Evolutionary conservation across 2,888 invertebrate species (phyloP).

Genomic region (Pyrocoelia pectoralis): DNA sequence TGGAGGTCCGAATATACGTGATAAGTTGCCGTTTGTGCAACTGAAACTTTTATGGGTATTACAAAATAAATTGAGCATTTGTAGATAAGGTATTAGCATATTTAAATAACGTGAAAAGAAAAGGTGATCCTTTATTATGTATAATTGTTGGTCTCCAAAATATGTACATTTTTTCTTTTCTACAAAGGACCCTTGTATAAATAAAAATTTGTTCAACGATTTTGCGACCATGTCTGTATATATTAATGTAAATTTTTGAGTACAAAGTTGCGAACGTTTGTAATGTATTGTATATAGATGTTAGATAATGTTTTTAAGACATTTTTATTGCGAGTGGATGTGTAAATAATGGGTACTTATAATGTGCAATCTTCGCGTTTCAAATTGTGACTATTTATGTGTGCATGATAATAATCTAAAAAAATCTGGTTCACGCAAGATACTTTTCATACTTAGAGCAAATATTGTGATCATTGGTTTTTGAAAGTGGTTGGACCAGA

Average conservation of each 20-base stretch:
- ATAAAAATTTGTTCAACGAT: constrained; percentile 42
- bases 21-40: constrained; percentile 63
- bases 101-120: constrained; percentile 37
- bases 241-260: constrained; percentile 55
- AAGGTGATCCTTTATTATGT: constrained; percentile 43
- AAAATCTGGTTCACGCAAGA: constrained; percentile 31
- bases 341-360: constrained; percentile 50
- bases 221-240: constrained; percentile 48
- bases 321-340: constrained; percentile 54
- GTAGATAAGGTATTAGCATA: constrained; percentile 35
- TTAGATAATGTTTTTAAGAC: constrained; percentile 53
- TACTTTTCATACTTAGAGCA: constrained; percentile 31
- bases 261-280: constrained; percentile 56
- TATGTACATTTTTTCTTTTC: constrained; percentile 46
- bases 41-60: constrained; percentile 31
- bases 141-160: constrained; percentile 44
- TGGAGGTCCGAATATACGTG: constrained; percentile 95
- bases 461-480: constrained; percentile 28
- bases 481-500: constrained; percentile 2
- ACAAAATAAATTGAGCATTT: constrained; percentile 28
- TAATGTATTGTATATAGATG: constrained; percentile 59
- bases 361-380: constrained; percentile 43
- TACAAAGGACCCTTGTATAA: constrained; percentile 26
- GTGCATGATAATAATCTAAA: constrained; percentile 29
- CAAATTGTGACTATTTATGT: constrained; percentile 41